These are phyloP conservation scores for Tetheella fluctuosa DNA, from an alignment of 2,888 invertebrate species.

Conservation along the genomic window DNA sequence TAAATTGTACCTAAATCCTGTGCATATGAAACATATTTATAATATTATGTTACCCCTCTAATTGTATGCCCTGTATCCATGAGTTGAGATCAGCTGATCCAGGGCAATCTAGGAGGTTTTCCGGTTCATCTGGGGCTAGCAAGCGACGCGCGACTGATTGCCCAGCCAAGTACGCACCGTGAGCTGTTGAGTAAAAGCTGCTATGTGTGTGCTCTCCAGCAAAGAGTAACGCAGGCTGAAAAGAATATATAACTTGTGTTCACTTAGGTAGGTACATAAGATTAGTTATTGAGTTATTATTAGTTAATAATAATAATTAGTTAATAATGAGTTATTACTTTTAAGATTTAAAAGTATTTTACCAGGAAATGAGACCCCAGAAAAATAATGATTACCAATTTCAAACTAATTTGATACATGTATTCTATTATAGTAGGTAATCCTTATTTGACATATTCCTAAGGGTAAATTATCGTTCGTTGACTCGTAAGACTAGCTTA, in stretches of 20 bases:
- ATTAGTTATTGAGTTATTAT: too few relatives aligned
- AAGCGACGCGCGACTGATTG: slow-evolving; percentile 91
- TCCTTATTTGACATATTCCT: too few relatives aligned
- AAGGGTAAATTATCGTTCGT: too few relatives aligned
- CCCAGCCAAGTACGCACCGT: slow-evolving; percentile 96
- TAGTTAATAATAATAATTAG: too few relatives aligned
- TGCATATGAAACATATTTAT: slow-evolving; percentile 26
- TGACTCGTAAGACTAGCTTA: too few relatives aligned
- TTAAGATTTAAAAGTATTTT: too few relatives aligned
- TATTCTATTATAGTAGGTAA: too few relatives aligned
- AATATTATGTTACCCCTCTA: slow-evolving; percentile 78
- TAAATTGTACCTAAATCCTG: slow-evolving; percentile 19
- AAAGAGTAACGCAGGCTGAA: slow-evolving; percentile 92
- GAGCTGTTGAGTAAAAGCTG: slow-evolving; percentile 97
- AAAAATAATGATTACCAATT: too few relatives aligned
- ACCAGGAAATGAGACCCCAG: too few relatives aligned
- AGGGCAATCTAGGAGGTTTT: slow-evolving; percentile 88
- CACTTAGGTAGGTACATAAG: too few relatives aligned
- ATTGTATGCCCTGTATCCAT: slow-evolving; percentile 94
- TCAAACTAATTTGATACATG: too few relatives aligned
- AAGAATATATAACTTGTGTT: slow-evolving; percentile 31
- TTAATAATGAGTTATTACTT: too few relatives aligned
- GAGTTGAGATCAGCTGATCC: slow-evolving; percentile 92
- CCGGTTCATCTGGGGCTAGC: slow-evolving; percentile 85
- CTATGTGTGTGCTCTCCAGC: slow-evolving; percentile 98